Conservation (phyloP, 2,797 vertebrate genomes). For the Urophycis tenuis region DNA sequence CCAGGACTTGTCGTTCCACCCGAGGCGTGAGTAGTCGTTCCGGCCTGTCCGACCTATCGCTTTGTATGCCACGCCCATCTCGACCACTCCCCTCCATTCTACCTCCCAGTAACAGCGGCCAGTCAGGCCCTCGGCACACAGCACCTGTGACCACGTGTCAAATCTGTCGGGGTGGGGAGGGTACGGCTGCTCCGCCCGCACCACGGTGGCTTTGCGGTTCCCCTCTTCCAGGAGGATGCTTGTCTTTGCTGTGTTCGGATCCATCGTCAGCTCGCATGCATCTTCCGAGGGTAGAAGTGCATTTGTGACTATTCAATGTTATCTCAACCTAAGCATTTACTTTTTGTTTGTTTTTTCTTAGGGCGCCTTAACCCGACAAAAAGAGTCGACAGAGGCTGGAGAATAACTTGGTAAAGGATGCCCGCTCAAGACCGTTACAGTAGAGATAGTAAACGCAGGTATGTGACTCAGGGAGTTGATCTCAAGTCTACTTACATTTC, state of each 20-base stretch:
- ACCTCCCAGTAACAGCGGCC: conserved; percentile 31
- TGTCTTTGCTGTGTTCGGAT: conserved; percentile 23
- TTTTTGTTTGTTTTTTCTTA: too few species aligned
- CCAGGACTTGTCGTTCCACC: conserved; percentile 28
- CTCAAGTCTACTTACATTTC: too few species aligned
- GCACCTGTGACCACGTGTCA: conserved; percentile 17
- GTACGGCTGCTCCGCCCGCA: neutral
- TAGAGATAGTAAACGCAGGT: too few species aligned
- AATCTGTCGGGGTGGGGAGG: conserved; percentile 28
- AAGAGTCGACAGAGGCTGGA: too few species aligned
- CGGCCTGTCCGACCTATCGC: conserved; percentile 10
- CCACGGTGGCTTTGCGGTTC: conserved; percentile 7
- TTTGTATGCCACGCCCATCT: conserved; percentile 16
- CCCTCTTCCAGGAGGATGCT: conserved; percentile 9
- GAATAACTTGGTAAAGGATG: too few species aligned
- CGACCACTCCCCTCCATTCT: conserved; percentile 2
- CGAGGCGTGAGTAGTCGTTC: neutral
- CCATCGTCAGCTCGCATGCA: conserved; percentile 22
- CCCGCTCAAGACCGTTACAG: too few species aligned
- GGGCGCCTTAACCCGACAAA: too few species aligned
- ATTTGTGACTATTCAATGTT: too few species aligned
- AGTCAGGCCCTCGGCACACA: conserved; percentile 25
- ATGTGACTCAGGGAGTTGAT: too few species aligned
- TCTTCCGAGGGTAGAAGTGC: neutral
- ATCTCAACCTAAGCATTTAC: too few species aligned